These are phyloP conservation scores for Drosophila persimilis DNA, from an alignment of 1,140 invertebrate species.

Conservation along the genomic window DNA sequence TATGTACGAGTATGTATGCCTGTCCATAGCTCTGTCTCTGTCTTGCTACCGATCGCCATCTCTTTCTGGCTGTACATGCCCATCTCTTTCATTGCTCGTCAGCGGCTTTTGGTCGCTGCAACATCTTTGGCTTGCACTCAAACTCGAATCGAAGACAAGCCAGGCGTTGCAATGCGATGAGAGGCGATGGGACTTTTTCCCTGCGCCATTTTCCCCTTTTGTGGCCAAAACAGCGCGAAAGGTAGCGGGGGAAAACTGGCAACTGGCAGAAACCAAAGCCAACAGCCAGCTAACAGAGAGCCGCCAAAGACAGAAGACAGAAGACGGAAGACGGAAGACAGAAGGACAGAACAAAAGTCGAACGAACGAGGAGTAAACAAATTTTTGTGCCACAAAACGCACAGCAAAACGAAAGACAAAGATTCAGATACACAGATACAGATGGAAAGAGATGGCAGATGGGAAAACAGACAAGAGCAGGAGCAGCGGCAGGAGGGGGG, in stretches of 20 bases:
- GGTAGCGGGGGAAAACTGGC: too few species aligned
- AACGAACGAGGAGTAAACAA: conserved; percentile 46
- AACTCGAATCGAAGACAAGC: too few species aligned
- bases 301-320: not conserved
- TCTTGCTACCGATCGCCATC: conserved; percentile 31
- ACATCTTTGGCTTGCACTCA: too few species aligned
- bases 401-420: conserved; percentile 14
- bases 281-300: too few species aligned
- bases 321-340: not conserved
- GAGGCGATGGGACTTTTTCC: conserved; percentile 17
- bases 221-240: too few species aligned
- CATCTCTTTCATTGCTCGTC: conserved; percentile 48
- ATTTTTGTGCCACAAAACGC: conserved; percentile 38
- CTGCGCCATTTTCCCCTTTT: conserved; percentile 35
- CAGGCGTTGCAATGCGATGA: conserved; percentile 20
- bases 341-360: conserved; percentile 41
- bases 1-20: not conserved
- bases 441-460: not conserved
- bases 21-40: not conserved
- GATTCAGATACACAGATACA: not conserved
- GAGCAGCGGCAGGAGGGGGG: not conserved
- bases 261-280: too few species aligned
- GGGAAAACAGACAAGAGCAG: not conserved
- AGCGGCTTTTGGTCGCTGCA: too few species aligned
- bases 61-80: conserved; percentile 14